Evolutionary conservation across 2,113 vertebrate species (phyloP), one percentile per base, ranked within the genome.

Genomic region (Hiodon alosoides): DNA sequence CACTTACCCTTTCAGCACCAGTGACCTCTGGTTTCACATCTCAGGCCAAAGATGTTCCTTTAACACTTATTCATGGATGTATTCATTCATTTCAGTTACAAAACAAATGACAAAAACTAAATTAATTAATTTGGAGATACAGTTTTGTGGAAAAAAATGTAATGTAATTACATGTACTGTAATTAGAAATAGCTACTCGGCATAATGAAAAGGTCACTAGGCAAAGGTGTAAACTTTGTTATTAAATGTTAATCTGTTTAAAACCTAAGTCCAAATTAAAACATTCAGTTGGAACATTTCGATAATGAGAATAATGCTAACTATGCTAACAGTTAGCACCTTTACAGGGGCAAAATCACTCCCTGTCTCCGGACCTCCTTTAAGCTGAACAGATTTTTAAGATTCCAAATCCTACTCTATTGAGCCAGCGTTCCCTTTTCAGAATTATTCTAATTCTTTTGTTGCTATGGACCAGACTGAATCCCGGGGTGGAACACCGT

Each of bases 401-500:
- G 59, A 72, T 58, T 72, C 54, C 62, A 59, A 59, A 77, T 52
- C 76, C 54, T 4, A 46, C 53, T 66, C 51, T 54, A 77, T 16
- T 66, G 60, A 72, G 54, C 69, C 10, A 57, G 62, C 10, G 3
- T 13, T 51, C 55, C 61, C 74, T 68, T 69, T 50, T 53, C 71
- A 69, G 72, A 55, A 57, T 54, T 74, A 48, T 68, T 59, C 52
- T 61, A 64, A 60, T 61, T 67, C 16, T 69, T 77, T 75, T 60
- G 58, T 46, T 48, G 10, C 8, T 51, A 13, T 9, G 16, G 53
- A 5, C 67, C 67, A 71, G 64, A 76, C 76, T 67, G 73, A 79
- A 72, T 71, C 72, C 72, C 72, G 67, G 57, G 69, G 57, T 53
- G n/a, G 48, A 14, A 69, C 75, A 77, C 77, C 74, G 62, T 79